A percentile compares a stretch with the other conserved stretches of the same genome.
phyloP scores from a whole-genome alignment of 2,797 vertebrate genomes.

The Hoplostethus atlanticus region DNA sequence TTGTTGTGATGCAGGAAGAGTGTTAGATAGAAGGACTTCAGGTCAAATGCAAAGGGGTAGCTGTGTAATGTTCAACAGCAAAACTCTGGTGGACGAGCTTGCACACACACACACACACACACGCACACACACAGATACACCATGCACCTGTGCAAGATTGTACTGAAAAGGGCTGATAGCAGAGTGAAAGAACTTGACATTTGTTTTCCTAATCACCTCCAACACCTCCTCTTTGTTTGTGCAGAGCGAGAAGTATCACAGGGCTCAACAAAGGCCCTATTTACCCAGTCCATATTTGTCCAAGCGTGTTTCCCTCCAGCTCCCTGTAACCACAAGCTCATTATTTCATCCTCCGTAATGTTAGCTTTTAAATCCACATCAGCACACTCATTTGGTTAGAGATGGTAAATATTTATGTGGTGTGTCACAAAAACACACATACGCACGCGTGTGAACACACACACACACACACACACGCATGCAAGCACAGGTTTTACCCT shows the following conservation, averaged over 20 bases:
- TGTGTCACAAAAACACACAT: slow-evolving; percentile 29
- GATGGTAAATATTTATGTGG: slow-evolving; percentile 76
- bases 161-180: slow-evolving; percentile 68
- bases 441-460: background rate
- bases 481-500: slow-evolving; percentile 4
- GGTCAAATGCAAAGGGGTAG: background rate
- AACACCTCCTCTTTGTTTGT: slow-evolving; percentile 74
- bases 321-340: slow-evolving; percentile 76
- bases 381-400: slow-evolving; percentile 69
- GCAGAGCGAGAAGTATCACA: slow-evolving; percentile 69
- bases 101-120: background rate
- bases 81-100: no score
- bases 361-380: slow-evolving; percentile 75
- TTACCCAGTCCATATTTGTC: slow-evolving; percentile 74
- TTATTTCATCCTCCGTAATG: slow-evolving; percentile 74
- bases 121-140: slow-evolving; percentile 20
- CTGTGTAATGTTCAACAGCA: background rate
- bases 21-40: slow-evolving; percentile 11
- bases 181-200: slow-evolving; percentile 78
- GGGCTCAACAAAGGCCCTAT: slow-evolving; percentile 73
- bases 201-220: slow-evolving; percentile 77
- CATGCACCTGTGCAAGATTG: slow-evolving; percentile 66
- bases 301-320: slow-evolving; percentile 66
- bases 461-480: slow-evolving; percentile 21
- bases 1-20: background rate